Conservation (phyloP, 2,888 invertebrate genomes). For the Papilio protenor region DNA sequence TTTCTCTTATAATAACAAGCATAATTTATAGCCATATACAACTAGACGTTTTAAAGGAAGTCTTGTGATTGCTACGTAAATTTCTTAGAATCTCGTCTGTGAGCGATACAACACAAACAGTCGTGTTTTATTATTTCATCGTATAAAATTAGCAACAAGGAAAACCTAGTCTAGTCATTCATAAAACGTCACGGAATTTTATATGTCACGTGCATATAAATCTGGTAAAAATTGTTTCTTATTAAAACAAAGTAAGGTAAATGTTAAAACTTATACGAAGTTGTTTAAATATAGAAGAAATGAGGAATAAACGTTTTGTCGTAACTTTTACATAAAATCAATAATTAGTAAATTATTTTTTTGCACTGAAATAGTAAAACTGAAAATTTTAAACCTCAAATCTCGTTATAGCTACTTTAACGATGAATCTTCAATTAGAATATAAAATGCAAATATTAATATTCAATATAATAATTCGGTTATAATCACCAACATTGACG, state of each 20-base stretch:
- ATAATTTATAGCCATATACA: neutral
- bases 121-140: slow-evolving; percentile 24
- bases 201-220: neutral
- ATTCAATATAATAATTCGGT: neutral
- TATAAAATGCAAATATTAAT: neutral
- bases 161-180: slow-evolving; percentile 35
- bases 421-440: neutral
- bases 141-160: slow-evolving; percentile 19
- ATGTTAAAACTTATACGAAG: neutral
- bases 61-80: neutral
- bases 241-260: neutral
- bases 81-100: neutral
- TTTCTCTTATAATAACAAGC: no score
- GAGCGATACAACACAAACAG: neutral
- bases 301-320: no score
- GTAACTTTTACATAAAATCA: no score
- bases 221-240: neutral
- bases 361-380: neutral
- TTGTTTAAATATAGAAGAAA: neutral
- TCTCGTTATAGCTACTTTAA: neutral
- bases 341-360: neutral
- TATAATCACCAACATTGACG: neutral
- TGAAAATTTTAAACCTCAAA: no score
- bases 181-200: slow-evolving; percentile 17
- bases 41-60: neutral